phyloP scores from a whole-genome alignment of 1,140 invertebrate genomes.

The Camponotus floridanus region DNA sequence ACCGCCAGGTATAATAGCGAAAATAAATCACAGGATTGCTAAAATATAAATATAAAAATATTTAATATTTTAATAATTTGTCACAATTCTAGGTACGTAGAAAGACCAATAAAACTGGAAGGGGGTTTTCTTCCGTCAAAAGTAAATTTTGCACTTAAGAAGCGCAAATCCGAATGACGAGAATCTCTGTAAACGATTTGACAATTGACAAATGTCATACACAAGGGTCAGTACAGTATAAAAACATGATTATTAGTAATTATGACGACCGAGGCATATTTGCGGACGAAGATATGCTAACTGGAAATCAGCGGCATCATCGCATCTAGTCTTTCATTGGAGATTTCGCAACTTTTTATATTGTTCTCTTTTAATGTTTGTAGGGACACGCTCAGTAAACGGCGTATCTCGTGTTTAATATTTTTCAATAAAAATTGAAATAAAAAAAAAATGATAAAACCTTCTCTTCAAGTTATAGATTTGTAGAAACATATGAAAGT shows the following conservation, averaged over 20 bases:
- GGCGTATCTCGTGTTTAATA: slow-evolving; percentile 39
- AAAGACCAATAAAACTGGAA: slow-evolving; percentile 84
- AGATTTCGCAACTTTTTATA: slow-evolving; percentile 48
- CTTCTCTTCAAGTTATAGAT: not conserved
- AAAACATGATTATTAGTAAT: not conserved
- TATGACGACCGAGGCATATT: slow-evolving; percentile 17
- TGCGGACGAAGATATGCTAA: slow-evolving; percentile 32
- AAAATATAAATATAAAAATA: not conserved
- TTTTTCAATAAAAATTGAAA: slow-evolving; percentile 52
- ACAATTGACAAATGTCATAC: slow-evolving; percentile 49
- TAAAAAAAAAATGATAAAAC: not conserved
- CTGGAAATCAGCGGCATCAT: slow-evolving; percentile 45
- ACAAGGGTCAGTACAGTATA: slow-evolving; percentile 62
- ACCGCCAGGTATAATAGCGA: slow-evolving; percentile 75
- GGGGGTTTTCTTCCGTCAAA: slow-evolving; percentile 84
- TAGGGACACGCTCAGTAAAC: slow-evolving; percentile 4
- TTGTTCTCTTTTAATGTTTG: slow-evolving; percentile 33
- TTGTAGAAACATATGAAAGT: not conserved
- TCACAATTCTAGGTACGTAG: slow-evolving; percentile 80
- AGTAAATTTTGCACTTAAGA: slow-evolving; percentile 81
- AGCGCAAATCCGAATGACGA: slow-evolving; percentile 78
- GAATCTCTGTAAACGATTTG: not conserved
- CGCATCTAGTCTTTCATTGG: slow-evolving; percentile 77
- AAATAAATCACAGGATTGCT: not conserved
- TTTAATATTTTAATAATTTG: not conserved